Evolutionary conservation across 2,888 invertebrate genomes (phyloP).

Genomic region (Trachelus iudaicus): DNA sequence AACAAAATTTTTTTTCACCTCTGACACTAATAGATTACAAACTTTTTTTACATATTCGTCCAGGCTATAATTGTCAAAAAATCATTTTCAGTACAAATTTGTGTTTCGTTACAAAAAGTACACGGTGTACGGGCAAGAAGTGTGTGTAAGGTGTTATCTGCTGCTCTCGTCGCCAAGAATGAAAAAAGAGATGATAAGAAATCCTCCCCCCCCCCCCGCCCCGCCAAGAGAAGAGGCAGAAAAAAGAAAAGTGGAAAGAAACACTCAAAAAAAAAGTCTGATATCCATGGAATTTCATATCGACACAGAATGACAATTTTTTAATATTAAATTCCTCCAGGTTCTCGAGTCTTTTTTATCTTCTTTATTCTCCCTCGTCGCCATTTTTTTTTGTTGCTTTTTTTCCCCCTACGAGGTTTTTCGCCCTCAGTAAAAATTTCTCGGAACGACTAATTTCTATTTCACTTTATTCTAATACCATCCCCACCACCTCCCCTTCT

Average conservation of each 20-base stretch:
- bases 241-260: slow-evolving; percentile 32
- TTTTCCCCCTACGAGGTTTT: not conserved
- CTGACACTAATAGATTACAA: no score
- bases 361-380: not conserved
- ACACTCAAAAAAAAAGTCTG: slow-evolving; percentile 40
- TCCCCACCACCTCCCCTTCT: not conserved
- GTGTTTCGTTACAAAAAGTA: no score
- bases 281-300: slow-evolving; percentile 65
- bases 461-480: slow-evolving; percentile 23
- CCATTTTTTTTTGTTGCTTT: slow-evolving; percentile 1
- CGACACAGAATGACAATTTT: slow-evolving; percentile 63
- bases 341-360: not conserved
- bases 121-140: no score
- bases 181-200: slow-evolving; percentile 23
- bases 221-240: slow-evolving; percentile 4
- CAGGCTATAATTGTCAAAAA: no score
- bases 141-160: not conserved
- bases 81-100: no score
- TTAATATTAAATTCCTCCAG: slow-evolving; percentile 63
- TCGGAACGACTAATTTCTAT: slow-evolving; percentile 2
- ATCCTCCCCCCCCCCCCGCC: no score
- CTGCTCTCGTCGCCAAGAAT: slow-evolving; percentile 5
- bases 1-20: not conserved
- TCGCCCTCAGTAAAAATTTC: not conserved
- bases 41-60: not conserved